Conservation (phyloP, 2,797 vertebrate genomes). For the Microctenopoma stevenorrisi region DNA sequence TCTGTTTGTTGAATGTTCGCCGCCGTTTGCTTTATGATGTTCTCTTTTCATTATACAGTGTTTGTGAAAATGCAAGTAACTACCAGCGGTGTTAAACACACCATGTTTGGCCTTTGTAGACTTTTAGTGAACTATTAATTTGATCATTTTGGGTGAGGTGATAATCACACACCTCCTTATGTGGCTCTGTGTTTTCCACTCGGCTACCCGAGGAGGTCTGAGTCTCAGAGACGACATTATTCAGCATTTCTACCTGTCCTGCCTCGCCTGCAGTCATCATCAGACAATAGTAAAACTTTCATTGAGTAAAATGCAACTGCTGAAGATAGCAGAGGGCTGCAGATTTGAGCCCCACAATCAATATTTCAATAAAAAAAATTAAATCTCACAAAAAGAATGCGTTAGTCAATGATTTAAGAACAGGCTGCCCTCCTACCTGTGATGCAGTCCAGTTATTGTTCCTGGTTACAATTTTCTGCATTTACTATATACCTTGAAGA, state of each 20-base stretch:
- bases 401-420: background rate
- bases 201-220: constrained; percentile 17
- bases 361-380: background rate
- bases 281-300: constrained; percentile 18
- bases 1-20: background rate
- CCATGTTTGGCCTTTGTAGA: background rate
- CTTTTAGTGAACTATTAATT: background rate
- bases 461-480: background rate
- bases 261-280: constrained; percentile 12
- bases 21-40: background rate
- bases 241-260: constrained; percentile 26
- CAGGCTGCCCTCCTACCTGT: background rate
- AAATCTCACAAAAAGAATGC: background rate
- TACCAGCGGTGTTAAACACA: too few relatives aligned
- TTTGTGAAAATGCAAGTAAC: background rate
- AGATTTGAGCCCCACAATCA: background rate
- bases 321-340: constrained; percentile 11
- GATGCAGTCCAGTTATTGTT: background rate
- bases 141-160: background rate
- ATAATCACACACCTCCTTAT: constrained; percentile 26
- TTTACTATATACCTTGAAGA: background rate
- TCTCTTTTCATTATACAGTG: background rate
- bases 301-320: constrained; percentile 18
- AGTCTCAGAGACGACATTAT: constrained; percentile 25
- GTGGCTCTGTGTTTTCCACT: constrained; percentile 16